These are phyloP conservation scores for Chrysolina haemoptera DNA, from an alignment of 2,888 invertebrate species.

Conservation along the genomic window DNA sequence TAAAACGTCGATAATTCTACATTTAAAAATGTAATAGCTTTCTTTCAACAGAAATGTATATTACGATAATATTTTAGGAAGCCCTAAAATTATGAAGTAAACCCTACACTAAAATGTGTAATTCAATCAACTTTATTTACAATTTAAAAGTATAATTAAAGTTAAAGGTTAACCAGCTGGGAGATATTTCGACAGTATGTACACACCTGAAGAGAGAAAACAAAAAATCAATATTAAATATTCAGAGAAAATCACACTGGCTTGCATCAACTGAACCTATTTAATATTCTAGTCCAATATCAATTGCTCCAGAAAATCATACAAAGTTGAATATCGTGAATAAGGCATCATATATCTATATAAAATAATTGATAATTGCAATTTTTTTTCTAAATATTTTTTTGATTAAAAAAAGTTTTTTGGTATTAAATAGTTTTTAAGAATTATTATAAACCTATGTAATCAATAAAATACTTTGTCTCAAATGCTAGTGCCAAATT, in stretches of 20 bases:
- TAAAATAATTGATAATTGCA: too few relatives aligned
- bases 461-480: too few relatives aligned
- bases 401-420: too few relatives aligned
- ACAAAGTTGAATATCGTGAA: too few relatives aligned
- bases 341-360: too few relatives aligned
- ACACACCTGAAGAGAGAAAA: conserved; percentile 47
- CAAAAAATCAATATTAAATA: not conserved
- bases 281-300: too few relatives aligned
- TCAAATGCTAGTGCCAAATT: too few relatives aligned
- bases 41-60: conserved; percentile 33
- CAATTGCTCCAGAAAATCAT: too few relatives aligned
- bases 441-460: too few relatives aligned
- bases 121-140: conserved; percentile 35
- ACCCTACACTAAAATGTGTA: conserved; percentile 31
- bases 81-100: conserved; percentile 39
- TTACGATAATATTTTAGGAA: conserved; percentile 40
- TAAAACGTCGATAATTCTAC: conserved; percentile 37
- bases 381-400: too few relatives aligned
- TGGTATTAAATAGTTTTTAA: too few relatives aligned
- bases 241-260: not conserved
- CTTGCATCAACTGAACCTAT: not conserved
- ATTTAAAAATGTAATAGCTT: conserved; percentile 33
- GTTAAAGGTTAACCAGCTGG: conserved; percentile 1
- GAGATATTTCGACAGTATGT: conserved; percentile 24
- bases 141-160: conserved; percentile 35